phyloP scores from a whole-genome alignment of 2,888 invertebrate species.

The Aphrophora alni region DNA sequence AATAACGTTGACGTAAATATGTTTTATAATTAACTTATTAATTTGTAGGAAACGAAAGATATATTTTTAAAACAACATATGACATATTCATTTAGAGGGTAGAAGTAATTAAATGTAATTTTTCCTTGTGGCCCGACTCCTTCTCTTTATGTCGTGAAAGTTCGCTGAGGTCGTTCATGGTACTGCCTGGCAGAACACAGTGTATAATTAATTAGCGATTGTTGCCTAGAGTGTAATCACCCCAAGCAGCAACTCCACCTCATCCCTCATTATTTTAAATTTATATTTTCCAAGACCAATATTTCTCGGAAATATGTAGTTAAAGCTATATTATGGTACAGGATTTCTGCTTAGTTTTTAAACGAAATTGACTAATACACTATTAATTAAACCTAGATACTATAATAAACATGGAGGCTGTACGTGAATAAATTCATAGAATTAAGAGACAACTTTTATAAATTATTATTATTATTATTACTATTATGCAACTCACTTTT shows the following conservation, averaged over 20 bases:
- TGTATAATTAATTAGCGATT: constrained; percentile 9
- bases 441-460: too few relatives aligned
- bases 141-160: background rate
- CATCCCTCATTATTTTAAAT: background rate
- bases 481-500: too few relatives aligned
- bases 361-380: too few relatives aligned
- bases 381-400: too few relatives aligned
- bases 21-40: too few relatives aligned
- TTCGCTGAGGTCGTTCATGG: background rate
- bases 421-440: too few relatives aligned
- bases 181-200: background rate
- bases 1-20: too few relatives aligned
- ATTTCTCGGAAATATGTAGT: too few relatives aligned
- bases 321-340: too few relatives aligned
- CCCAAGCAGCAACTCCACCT: background rate
- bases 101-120: background rate
- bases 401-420: too few relatives aligned
- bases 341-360: too few relatives aligned
- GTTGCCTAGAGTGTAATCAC: background rate
- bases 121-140: background rate
- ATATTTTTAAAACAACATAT: background rate
- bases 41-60: background rate
- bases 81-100: background rate
- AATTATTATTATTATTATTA: too few relatives aligned
- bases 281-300: background rate